Evolutionary conservation across 2,797 vertebrate genomes (phyloP).

Genomic region (Discoglossus pictus): DNA sequence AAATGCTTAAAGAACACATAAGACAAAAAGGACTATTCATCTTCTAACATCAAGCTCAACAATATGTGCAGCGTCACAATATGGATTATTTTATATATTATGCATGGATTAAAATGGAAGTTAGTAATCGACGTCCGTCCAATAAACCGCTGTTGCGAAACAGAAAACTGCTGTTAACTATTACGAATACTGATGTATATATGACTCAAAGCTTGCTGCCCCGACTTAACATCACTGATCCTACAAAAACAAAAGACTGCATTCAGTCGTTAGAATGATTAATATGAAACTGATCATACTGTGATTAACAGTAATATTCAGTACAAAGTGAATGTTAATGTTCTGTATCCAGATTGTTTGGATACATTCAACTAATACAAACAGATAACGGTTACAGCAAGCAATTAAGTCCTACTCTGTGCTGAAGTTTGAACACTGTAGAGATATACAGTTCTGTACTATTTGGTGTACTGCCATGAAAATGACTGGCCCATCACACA

Average conservation of each 20-base stretch:
- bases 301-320: constrained; percentile 1
- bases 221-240: constrained; percentile 37
- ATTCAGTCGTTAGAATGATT: constrained; percentile 5
- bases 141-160: no score
- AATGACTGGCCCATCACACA: constrained; percentile 41
- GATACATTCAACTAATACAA: constrained; percentile 10
- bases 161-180: constrained; percentile 39
- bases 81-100: no score
- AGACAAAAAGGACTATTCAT: no score
- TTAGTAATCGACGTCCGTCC: no score
- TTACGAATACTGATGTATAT: constrained; percentile 38
- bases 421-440: constrained; percentile 7
- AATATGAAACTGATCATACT: constrained; percentile 29
- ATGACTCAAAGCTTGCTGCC: constrained; percentile 37
- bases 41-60: no score
- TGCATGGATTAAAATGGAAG: no score
- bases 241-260: constrained; percentile 22
- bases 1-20: no score
- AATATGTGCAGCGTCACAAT: no score
- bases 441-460: constrained; percentile 20
- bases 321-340: background rate
- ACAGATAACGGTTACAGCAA: constrained; percentile 23
- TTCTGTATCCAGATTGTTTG: constrained; percentile 17
- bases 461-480: constrained; percentile 32
- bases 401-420: constrained; percentile 27